These are phyloP conservation scores for Drosophila leonis DNA, from an alignment of 2,888 invertebrate genomes.

Conservation along the genomic window DNA sequence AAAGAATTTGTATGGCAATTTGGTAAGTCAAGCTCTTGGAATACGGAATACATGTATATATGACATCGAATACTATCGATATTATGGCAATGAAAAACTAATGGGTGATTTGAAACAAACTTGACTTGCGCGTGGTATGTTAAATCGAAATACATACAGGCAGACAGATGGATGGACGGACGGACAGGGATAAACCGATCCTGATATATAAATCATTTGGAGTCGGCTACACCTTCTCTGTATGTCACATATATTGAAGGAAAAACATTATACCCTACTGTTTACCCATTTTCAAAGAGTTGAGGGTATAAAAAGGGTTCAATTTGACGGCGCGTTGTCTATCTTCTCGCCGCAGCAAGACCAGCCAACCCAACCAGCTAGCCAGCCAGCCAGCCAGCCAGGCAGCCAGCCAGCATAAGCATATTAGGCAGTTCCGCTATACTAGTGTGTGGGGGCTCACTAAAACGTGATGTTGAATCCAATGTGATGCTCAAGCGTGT, in stretches of 20 bases:
- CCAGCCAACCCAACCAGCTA: conserved; percentile 6
- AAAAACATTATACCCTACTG: neutral
- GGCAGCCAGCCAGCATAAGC: conserved; percentile 54
- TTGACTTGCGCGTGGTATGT: no score
- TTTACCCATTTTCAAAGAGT: neutral
- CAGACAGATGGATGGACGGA: no score
- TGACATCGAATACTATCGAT: no score
- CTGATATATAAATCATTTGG: neutral
- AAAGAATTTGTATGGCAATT: no score
- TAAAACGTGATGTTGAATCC: conserved; percentile 85
- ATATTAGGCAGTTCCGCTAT: conserved; percentile 66
- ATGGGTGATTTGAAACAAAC: no score
- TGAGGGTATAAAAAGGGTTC: conserved; percentile 65
- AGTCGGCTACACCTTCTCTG: neutral
- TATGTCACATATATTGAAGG: neutral
- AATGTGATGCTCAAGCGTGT: conserved; percentile 85
- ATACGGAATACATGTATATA: no score
- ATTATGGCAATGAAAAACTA: no score
- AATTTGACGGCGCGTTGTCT: conserved; percentile 45
- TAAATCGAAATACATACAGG: no score
- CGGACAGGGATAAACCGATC: neutral
- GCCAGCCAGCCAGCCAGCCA: conserved; percentile 7
- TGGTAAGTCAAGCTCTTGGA: no score
- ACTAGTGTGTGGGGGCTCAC: conserved; percentile 55
- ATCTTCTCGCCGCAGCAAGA: conserved; percentile 16